Conservation (phyloP, 1,140 invertebrate genomes). For the silkworm (Bombyx mori) region DNA sequence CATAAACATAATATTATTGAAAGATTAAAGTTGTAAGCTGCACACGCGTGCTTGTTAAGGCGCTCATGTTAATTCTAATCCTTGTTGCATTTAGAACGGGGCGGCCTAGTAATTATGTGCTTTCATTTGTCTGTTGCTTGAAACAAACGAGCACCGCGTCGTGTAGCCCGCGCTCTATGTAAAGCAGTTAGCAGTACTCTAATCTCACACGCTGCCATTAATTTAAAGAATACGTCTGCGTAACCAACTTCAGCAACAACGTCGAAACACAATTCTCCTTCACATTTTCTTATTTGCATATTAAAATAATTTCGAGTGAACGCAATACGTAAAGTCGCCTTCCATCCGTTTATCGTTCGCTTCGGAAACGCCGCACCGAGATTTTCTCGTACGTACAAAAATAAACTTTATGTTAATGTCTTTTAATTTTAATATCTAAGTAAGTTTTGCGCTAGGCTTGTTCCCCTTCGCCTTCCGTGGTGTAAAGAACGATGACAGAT, state of each 20-base stretch:
- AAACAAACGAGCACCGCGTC: conserved; percentile 53
- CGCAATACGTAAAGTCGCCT: conserved; percentile 61
- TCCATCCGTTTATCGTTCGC: conserved; percentile 20
- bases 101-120: conserved; percentile 69
- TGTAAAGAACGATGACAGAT: conserved; percentile 62
- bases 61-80: conserved; percentile 65
- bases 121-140: conserved; percentile 68
- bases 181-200: conserved; percentile 68
- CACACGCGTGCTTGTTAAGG: conserved; percentile 63
- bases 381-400: conserved; percentile 21
- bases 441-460: conserved; percentile 1
- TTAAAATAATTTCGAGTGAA: conserved; percentile 70
- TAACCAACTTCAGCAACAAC: conserved; percentile 56
- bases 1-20: conserved; percentile 20
- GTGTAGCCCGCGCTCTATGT: conserved; percentile 60
- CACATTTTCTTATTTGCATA: conserved; percentile 71
- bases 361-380: conserved; percentile 27
- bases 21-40: conserved; percentile 64
- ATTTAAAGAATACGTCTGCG: conserved; percentile 69
- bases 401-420: conserved; percentile 26
- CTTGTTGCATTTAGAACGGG: conserved; percentile 65
- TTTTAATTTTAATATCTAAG: conserved; percentile 26
- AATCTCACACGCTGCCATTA: conserved; percentile 62
- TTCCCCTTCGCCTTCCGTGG: not conserved
- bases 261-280: conserved; percentile 64